These are phyloP conservation scores for Cryptus viduatorius DNA, from an alignment of 2,888 invertebrate species.

Conservation along the genomic window DNA sequence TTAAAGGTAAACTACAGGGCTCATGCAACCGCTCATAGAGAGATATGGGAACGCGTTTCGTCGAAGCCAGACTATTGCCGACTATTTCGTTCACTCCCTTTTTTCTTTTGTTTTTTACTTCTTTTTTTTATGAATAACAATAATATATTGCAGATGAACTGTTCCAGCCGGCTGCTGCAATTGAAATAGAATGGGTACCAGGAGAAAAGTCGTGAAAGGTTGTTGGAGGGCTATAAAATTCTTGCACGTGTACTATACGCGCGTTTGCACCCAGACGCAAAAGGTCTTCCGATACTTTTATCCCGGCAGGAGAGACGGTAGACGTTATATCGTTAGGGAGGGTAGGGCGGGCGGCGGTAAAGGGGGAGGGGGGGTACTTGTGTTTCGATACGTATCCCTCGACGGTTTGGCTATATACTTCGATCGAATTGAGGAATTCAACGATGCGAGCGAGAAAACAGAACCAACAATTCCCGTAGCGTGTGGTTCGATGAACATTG, in stretches of 20 bases:
- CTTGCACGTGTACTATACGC: constrained; percentile 31
- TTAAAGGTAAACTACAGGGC: neutral
- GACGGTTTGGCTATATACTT: neutral
- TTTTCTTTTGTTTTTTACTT: constrained; percentile 8
- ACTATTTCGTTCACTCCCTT: neutral
- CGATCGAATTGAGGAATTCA: constrained; percentile 27
- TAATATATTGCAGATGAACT: constrained; percentile 46
- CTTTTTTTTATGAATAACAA: constrained; percentile 32
- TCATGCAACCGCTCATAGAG: neutral
- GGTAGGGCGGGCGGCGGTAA: no score
- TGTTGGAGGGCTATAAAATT: constrained; percentile 52
- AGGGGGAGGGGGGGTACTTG: neutral
- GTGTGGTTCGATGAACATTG: constrained; percentile 8
- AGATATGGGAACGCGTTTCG: constrained; percentile 8
- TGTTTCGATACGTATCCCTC: constrained; percentile 17
- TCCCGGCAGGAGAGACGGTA: constrained; percentile 19
- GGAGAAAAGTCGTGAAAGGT: constrained; percentile 45
- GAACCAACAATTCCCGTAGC: neutral
- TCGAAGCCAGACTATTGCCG: neutral
- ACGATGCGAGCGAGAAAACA: constrained; percentile 29
- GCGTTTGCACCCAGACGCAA: constrained; percentile 36
- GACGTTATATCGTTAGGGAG: neutral
- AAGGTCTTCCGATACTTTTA: constrained; percentile 51
- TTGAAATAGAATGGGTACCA: constrained; percentile 51
- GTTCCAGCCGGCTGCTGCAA: constrained; percentile 25